phyloP scores from a whole-genome alignment of 2,113 vertebrate genomes.

The Zootoca vivipara region DNA sequence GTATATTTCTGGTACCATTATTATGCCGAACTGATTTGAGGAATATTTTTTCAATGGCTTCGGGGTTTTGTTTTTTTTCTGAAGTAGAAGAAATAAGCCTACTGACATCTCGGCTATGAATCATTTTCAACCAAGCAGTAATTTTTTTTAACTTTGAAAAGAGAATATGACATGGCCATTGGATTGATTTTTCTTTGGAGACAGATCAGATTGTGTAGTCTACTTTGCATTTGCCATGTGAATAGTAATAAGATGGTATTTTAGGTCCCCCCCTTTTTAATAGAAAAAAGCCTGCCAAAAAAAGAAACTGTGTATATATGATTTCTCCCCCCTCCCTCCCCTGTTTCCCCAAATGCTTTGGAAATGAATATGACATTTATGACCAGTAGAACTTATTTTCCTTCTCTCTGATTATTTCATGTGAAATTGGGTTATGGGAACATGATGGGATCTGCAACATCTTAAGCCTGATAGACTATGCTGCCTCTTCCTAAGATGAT shows the following conservation, averaged over 20 bases:
- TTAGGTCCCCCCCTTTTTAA: neutral
- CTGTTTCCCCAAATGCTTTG: constrained; percentile 34
- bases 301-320: constrained; percentile 13
- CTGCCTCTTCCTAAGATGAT: constrained; percentile 57
- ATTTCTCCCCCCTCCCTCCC: neutral
- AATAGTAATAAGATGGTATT: neutral
- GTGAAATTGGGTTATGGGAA: constrained; percentile 58
- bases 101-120: constrained; percentile 5
- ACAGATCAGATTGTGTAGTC: neutral
- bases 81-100: neutral
- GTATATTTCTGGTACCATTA: constrained; percentile 21
- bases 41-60: constrained; percentile 14
- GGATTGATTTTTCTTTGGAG: neutral
- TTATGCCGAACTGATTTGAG: constrained; percentile 15
- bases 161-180: neutral
- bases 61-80: neutral
- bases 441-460: constrained; percentile 29
- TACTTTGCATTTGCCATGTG: constrained; percentile 1
- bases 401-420: constrained; percentile 60
- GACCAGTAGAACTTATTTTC: constrained; percentile 56
- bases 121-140: neutral
- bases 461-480: constrained; percentile 58
- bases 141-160: constrained; percentile 28
- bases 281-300: constrained; percentile 32
- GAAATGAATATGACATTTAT: constrained; percentile 51